These are phyloP conservation scores for Rhinichthys klamathensis DNA, from an alignment of 2,113 vertebrate species.

Conservation along the genomic window DNA sequence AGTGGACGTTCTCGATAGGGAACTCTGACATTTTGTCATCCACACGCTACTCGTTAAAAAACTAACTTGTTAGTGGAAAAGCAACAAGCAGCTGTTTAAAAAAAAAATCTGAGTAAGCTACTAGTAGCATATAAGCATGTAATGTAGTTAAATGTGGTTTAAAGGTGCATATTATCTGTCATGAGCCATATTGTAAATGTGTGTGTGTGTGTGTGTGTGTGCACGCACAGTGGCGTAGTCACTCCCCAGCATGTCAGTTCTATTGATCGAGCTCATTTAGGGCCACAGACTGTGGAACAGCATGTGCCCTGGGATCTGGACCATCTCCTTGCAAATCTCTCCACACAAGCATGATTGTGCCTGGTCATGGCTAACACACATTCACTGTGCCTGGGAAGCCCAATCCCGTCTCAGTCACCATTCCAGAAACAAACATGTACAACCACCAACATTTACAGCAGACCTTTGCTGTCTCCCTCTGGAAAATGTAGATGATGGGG, in stretches of 20 bases:
- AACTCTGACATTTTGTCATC: background rate
- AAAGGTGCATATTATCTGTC: background rate
- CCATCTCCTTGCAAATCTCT: conserved; percentile 23
- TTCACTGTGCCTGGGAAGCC: background rate
- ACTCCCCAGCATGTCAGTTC: conserved; percentile 18
- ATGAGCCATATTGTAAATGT: background rate
- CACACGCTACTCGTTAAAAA: background rate
- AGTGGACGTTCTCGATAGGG: no score
- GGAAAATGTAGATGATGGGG: conserved; percentile 26
- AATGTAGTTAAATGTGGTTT: background rate
- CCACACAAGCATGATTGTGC: conserved; percentile 40
- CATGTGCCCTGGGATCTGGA: conserved; percentile 21
- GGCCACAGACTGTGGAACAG: conserved; percentile 49
- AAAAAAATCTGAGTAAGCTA: background rate
- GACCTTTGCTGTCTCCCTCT: background rate
- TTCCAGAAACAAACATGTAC: conserved; percentile 22
- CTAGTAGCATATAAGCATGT: no score
- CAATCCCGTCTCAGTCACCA: background rate
- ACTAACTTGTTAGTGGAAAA: background rate
- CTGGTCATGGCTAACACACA: conserved; percentile 34
- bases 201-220: conserved; percentile 27
- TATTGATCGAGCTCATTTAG: conserved; percentile 53
- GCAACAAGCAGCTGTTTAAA: no score
- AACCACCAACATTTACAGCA: background rate
- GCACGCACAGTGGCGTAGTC: background rate